Evolutionary conservation across 2,888 invertebrate species (phyloP).

Genomic region (Plemyria rubiginata): DNA sequence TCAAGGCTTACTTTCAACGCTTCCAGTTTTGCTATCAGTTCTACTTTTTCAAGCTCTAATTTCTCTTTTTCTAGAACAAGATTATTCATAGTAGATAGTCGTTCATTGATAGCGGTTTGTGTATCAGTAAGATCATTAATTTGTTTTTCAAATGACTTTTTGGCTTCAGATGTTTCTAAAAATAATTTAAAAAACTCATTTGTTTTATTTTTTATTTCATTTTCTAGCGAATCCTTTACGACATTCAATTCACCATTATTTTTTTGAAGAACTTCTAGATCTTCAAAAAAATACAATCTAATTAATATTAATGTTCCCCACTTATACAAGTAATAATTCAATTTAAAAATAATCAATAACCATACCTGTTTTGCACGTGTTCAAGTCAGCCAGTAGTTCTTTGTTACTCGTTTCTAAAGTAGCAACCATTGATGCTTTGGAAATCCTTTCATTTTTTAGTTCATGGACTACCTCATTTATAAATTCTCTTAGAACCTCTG

Average conservation of each 20-base stretch:
- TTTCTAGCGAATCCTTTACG: conserved; percentile 39
- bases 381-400: conserved; percentile 37
- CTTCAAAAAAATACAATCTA: conserved; percentile 39
- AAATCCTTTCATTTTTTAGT: conserved; percentile 39
- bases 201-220: conserved; percentile 38
- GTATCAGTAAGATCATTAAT: conserved; percentile 49
- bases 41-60: conserved; percentile 38
- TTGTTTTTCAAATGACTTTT: conserved; percentile 50
- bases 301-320: conserved; percentile 14
- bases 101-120: conserved; percentile 46
- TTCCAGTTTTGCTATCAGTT: conserved; percentile 32
- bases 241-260: conserved; percentile 46
- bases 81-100: conserved; percentile 43
- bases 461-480: conserved; percentile 42
- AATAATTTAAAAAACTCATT: conserved; percentile 42
- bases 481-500: conserved; percentile 35
- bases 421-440: conserved; percentile 34
- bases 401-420: conserved; percentile 45
- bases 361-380: conserved; percentile 54
- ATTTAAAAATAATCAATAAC: background rate
- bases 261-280: conserved; percentile 46
- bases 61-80: conserved; percentile 53
- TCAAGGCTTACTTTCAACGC: conserved; percentile 31
- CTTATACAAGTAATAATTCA: background rate
- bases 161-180: conserved; percentile 42